Percentiles rank a stretch among this genome's conserved stretches.
phyloP scores from a whole-genome alignment of 2,113 vertebrate genomes.

The Bungarus multicinctus region DNA sequence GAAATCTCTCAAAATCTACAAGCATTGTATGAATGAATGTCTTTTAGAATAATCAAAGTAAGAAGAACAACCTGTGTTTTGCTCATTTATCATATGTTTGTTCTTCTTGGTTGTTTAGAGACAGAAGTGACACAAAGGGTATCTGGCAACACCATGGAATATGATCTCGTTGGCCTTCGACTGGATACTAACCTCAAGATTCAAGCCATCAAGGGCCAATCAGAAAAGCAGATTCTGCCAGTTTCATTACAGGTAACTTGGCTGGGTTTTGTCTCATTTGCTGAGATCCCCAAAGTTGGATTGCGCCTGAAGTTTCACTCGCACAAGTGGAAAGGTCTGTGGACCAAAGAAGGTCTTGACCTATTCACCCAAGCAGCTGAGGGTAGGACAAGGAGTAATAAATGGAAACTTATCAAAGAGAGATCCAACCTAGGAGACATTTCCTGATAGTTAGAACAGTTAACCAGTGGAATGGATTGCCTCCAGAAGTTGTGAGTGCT shows the following conservation, averaged over 20 bases:
- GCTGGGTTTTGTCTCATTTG: no score
- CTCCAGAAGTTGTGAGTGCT: no score
- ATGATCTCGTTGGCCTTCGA: slow-evolving; percentile 79
- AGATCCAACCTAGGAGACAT: no score
- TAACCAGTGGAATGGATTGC: no score
- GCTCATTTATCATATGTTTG: background rate
- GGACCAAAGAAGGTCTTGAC: background rate
- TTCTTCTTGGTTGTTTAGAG: slow-evolving; percentile 62
- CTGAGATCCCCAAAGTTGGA: background rate
- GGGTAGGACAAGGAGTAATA: background rate
- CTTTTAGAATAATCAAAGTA: background rate
- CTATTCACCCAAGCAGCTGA: background rate
- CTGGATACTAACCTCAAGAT: slow-evolving; percentile 84
- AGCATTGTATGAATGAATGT: background rate
- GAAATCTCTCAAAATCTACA: background rate
- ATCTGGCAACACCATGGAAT: slow-evolving; percentile 90
- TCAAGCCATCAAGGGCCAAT: slow-evolving; percentile 80
- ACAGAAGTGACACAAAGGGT: slow-evolving; percentile 82
- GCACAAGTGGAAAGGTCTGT: no score
- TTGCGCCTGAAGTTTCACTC: no score
- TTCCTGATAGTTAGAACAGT: no score
- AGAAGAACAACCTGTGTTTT: background rate
- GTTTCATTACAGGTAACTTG: slow-evolving; percentile 85
- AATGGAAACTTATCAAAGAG: background rate
- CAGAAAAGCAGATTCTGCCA: slow-evolving; percentile 81